Evolutionary conservation across 2,797 vertebrate species (phyloP), one percentile per base, ranked within the genome.

Genomic region (Poecilia picta): DNA sequence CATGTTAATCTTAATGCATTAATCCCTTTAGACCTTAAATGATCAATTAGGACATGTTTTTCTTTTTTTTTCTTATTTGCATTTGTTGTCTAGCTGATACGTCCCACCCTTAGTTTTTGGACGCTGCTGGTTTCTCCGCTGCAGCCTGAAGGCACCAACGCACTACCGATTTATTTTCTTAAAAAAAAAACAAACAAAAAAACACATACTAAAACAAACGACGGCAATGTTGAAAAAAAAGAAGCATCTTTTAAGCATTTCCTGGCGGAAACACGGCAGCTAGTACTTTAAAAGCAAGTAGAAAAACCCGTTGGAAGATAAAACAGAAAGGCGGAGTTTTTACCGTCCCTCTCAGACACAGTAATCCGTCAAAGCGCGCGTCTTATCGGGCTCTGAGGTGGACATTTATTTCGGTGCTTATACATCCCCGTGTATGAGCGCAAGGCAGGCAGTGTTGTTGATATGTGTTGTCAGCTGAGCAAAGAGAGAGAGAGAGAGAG

Each of bases 381-480:
- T 82, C 77, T 91, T 83, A 89, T 82, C 87, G 68, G 78, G 49
- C 73, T 49, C 70, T 43, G 84, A 46, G 41, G n/a, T 81, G 81
- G 49, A 74, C 78, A 78, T 89, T 85, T 83, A 76, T 81, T 43
- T 87, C 75, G 71, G 82, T 83, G 85, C 79, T 83, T 82, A 71
- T 80, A 79, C 81, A 41, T 82, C 77, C 23, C 49, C 10, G 64
- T 12, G 23, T 68, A 25, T 43, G 68, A 71, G 39, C 2, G 68
- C 68, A 8, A n/a, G 31, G 62, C 15, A 18, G 31, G 62, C 16
- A 36, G 31, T 78, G 84, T 89, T 86, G 84, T 85, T 79, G 83
- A 89, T 87, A 80, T 20, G 88, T 89, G 88, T 68, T 81, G 90
- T 91, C 90, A 90, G 88, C 89, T 91, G 91, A 89, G 89, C 76